A percentile compares a stretch with the other conserved stretches of the same genome.
Conservation (phyloP, 2,113 vertebrate genomes). For the Bucco capensis region DNA sequence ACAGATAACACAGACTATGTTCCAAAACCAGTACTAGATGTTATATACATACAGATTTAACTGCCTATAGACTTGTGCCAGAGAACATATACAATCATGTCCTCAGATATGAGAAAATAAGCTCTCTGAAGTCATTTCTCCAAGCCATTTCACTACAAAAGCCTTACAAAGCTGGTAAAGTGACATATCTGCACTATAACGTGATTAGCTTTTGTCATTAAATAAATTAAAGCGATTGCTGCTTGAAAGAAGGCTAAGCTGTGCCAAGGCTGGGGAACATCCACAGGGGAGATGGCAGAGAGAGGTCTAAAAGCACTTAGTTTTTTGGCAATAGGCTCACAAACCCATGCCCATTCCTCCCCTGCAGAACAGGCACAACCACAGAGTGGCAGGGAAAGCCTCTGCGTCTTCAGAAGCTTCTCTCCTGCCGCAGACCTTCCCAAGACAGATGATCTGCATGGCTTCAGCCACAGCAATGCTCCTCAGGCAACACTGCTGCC, state of each 20-base stretch:
- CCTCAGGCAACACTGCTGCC: neutral
- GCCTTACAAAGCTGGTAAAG: neutral
- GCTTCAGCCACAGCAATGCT: neutral
- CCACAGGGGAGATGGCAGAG: neutral
- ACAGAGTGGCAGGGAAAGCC: accelerated
- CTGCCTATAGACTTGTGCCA: neutral
- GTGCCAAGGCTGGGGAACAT: neutral
- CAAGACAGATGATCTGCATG: neutral
- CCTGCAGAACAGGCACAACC: neutral
- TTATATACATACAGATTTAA: neutral
- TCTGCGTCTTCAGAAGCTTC: neutral
- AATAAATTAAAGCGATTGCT: constrained; percentile 28
- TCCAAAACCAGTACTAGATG: neutral
- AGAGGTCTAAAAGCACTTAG: neutral
- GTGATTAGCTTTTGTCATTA: constrained; percentile 18
- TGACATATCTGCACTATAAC: neutral
- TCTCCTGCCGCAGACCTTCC: neutral
- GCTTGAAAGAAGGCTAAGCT: neutral
- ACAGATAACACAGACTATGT: neutral
- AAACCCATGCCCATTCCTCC: accelerated
- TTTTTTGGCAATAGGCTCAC: neutral
- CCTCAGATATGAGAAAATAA: neutral
- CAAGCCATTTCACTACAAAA: neutral
- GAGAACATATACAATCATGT: neutral
- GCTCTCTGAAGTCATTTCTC: neutral